phyloP scores from a whole-genome alignment of 2,888 invertebrate genomes.

The Mesochorus sp. region DNA sequence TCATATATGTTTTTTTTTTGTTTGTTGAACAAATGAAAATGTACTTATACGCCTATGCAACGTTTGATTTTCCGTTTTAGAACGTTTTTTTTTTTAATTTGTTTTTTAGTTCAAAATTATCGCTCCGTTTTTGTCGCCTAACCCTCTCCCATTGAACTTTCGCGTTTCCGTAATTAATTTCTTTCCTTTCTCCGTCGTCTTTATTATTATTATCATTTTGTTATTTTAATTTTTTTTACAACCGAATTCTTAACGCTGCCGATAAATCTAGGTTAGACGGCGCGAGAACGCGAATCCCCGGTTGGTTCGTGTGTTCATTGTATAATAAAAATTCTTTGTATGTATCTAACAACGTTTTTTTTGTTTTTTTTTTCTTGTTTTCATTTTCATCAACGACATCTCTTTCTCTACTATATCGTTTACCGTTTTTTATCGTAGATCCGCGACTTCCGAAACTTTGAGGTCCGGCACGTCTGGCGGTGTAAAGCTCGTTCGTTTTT shows the following conservation, averaged over 20 bases:
- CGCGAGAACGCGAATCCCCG: conserved; percentile 58
- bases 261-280: conserved; percentile 64
- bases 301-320: conserved; percentile 62
- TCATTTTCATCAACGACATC: conserved; percentile 40
- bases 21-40: too few species aligned
- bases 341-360: conserved; percentile 65
- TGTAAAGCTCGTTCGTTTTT: conserved; percentile 77
- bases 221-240: conserved; percentile 64
- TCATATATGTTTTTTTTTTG: too few species aligned
- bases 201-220: neutral
- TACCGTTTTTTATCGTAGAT: conserved; percentile 64
- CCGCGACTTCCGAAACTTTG: conserved; percentile 64
- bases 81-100: conserved; percentile 13
- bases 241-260: conserved; percentile 62
- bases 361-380: conserved; percentile 57
- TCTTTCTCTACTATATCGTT: conserved; percentile 37
- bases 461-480: conserved; percentile 62
- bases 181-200: conserved; percentile 6
- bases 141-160: conserved; percentile 19
- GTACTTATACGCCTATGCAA: conserved; percentile 60
- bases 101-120: conserved; percentile 51
- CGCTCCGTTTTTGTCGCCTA: conserved; percentile 53
- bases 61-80: conserved; percentile 71
- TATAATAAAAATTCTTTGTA: conserved; percentile 68
- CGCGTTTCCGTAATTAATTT: too few species aligned